phyloP scores from a whole-genome alignment of 2,797 vertebrate genomes.

The Mus spretus region DNA sequence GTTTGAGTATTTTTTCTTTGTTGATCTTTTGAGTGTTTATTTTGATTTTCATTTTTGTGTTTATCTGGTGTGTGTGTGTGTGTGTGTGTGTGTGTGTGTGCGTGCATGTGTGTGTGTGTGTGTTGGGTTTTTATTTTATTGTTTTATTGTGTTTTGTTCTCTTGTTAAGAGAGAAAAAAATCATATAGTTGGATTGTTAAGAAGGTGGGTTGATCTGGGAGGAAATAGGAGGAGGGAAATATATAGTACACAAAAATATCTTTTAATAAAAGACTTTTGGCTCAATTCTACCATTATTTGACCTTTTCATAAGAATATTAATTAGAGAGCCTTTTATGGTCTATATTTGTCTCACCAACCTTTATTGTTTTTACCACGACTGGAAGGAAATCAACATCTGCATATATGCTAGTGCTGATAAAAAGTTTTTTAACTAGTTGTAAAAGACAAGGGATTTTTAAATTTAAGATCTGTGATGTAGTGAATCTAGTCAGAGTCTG shows the following conservation, averaged over 20 bases:
- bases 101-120: not conserved
- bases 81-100: too few relatives aligned
- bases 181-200: not conserved
- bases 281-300: slow-evolving; percentile 27
- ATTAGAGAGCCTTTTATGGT: slow-evolving; percentile 28
- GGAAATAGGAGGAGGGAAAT: not conserved
- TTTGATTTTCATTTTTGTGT: not conserved
- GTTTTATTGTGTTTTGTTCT: not conserved
- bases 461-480: not conserved
- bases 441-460: not conserved
- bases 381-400: slow-evolving; percentile 55
- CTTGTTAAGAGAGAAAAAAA: not conserved
- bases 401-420: slow-evolving; percentile 9
- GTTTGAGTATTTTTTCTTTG: too few relatives aligned
- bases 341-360: slow-evolving; percentile 31
- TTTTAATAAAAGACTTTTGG: not conserved
- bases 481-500: slow-evolving; percentile 12
- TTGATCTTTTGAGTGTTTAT: not conserved
- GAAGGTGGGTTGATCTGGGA: not conserved
- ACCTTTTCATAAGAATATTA: slow-evolving; percentile 1
- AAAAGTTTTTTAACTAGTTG: slow-evolving; percentile 22
- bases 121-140: not conserved
- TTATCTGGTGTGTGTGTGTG: not conserved
- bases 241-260: not conserved
- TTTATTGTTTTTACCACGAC: slow-evolving; percentile 47